These are phyloP conservation scores for Zaprionus bogoriensis DNA, from an alignment of 2,888 invertebrate species.

Conservation along the genomic window DNA sequence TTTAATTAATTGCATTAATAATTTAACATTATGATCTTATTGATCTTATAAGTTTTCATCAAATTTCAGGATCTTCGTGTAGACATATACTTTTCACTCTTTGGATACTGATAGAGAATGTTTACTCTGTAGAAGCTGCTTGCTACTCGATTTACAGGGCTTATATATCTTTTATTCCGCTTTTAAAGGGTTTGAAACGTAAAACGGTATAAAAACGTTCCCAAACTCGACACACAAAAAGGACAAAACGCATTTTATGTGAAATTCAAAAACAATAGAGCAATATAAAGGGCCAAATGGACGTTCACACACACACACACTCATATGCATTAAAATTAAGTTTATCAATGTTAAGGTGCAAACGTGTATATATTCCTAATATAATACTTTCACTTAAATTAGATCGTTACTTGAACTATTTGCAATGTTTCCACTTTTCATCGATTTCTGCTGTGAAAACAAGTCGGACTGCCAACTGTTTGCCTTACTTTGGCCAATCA, in stretches of 20 bases:
- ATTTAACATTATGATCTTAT: no score
- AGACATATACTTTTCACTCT: no score
- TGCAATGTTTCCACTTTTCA: neutral
- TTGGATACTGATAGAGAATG: no score
- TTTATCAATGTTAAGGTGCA: no score
- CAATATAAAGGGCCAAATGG: slow-evolving; percentile 57
- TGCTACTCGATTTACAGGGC: no score
- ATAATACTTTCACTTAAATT: neutral
- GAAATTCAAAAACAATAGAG: slow-evolving; percentile 62
- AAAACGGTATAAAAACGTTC: slow-evolving; percentile 40
- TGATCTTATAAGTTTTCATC: no score
- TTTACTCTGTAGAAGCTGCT: no score
- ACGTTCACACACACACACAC: slow-evolving; percentile 8
- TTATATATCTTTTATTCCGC: no score
- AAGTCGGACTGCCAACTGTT: neutral
- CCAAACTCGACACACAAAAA: slow-evolving; percentile 28
- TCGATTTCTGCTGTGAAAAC: neutral
- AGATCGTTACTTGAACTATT: neutral
- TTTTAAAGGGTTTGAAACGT: no score
- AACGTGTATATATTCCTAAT: no score
- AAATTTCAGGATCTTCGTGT: no score
- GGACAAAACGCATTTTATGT: slow-evolving; percentile 56
- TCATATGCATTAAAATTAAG: slow-evolving; percentile 3
- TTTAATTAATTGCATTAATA: no score
- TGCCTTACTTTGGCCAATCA: slow-evolving; percentile 5